Conservation (phyloP, 2,888 invertebrate genomes). For the Drosophila hamatofila region DNA sequence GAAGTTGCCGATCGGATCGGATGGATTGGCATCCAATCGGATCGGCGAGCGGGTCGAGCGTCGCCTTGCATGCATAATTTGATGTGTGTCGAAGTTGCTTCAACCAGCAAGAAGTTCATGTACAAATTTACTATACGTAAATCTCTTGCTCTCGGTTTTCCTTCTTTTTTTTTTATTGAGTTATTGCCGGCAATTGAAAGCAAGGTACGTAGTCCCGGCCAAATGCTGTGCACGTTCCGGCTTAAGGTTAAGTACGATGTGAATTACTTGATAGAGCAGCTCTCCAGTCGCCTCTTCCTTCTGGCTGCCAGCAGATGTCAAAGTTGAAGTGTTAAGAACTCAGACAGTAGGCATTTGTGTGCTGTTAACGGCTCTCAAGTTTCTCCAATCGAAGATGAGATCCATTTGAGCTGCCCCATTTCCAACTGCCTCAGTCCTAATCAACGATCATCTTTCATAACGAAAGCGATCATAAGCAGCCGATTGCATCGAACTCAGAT, state of each 20-base stretch:
- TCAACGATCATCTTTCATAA: constrained; percentile 43
- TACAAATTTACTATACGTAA: constrained; percentile 18
- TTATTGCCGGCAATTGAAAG: constrained; percentile 76
- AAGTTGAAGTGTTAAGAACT: constrained; percentile 12
- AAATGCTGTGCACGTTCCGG: constrained; percentile 69
- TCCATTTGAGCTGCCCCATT: constrained; percentile 16
- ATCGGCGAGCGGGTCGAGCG: constrained; percentile 44
- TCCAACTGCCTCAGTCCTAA: constrained; percentile 21
- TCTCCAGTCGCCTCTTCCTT: background rate
- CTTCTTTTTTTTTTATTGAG: constrained; percentile 61
- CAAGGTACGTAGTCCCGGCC: constrained; percentile 40
- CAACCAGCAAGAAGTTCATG: constrained; percentile 41
- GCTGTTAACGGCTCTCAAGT: background rate
- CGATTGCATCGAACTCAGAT: constrained; percentile 36
- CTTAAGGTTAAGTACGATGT: constrained; percentile 66
- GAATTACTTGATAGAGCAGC: constrained; percentile 27
- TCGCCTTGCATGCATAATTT: constrained; percentile 75
- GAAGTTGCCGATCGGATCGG: constrained; percentile 38
- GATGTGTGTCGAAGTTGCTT: constrained; percentile 73
- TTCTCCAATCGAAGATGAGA: background rate
- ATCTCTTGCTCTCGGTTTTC: constrained; percentile 11
- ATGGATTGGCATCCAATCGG: constrained; percentile 49
- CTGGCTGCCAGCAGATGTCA: constrained; percentile 10
- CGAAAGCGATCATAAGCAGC: constrained; percentile 29
- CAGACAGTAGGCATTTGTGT: constrained; percentile 1